phyloP scores from a whole-genome alignment of 2,113 vertebrate species.

The Sturnus vulgaris region DNA sequence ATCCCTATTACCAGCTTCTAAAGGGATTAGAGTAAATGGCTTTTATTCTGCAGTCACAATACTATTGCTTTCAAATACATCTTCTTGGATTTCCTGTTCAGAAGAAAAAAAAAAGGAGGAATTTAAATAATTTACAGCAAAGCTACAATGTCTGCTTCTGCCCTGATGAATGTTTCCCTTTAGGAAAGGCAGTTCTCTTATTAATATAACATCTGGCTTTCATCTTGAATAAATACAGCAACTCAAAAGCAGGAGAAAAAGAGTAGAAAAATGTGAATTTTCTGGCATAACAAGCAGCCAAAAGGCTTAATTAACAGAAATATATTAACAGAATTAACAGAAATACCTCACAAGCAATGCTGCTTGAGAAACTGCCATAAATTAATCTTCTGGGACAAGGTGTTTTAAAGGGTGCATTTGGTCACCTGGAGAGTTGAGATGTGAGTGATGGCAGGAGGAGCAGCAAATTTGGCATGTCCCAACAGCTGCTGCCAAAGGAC shows the following conservation, averaged over 20 bases:
- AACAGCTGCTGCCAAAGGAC: neutral
- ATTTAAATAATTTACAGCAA: constrained; percentile 70
- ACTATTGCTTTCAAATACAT: constrained; percentile 47
- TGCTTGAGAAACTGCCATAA: neutral
- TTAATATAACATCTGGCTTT: constrained; percentile 74
- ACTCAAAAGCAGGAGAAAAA: constrained; percentile 30
- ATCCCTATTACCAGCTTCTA: constrained; percentile 11
- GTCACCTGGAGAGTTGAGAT: neutral
- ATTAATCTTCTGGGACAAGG: neutral
- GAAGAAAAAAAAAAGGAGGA: constrained; percentile 31
- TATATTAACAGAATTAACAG: constrained; percentile 13
- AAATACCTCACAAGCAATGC: neutral
- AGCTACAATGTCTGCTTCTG: constrained; percentile 34
- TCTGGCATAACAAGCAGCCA: constrained; percentile 32
- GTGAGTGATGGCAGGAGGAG: neutral
- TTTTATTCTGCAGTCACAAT: constrained; percentile 17
- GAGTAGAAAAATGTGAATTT: constrained; percentile 21
- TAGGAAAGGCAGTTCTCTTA: constrained; percentile 60
- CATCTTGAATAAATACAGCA: constrained; percentile 64
- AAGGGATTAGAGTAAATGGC: constrained; percentile 34
- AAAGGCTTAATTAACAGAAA: constrained; percentile 49
- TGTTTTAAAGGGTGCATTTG: neutral
- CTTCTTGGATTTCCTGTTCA: constrained; percentile 61
- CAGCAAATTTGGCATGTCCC: neutral
- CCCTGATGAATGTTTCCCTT: constrained; percentile 67